A percentile compares a stretch with the other conserved stretches of the same genome.
These are phyloP conservation scores for Phoenicopterus ruber DNA, from an alignment of 2,113 vertebrate species.

Conservation along the genomic window DNA sequence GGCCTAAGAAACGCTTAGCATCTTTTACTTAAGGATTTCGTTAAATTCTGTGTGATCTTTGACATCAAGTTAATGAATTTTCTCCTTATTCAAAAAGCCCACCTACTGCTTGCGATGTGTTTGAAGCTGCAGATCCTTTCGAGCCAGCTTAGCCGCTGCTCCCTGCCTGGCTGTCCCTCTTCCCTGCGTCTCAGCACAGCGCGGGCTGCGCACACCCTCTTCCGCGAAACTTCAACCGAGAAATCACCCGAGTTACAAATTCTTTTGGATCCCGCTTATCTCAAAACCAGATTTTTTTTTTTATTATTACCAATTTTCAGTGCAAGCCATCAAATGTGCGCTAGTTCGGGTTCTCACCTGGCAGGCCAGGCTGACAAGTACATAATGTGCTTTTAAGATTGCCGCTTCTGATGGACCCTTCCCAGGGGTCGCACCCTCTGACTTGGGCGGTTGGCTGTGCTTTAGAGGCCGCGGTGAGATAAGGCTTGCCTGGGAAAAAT, in stretches of 20 bases:
- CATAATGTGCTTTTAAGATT: neutral
- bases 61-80: conserved; percentile 47
- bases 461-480: neutral
- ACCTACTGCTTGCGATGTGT: neutral
- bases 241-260: neutral
- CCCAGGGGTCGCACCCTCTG: neutral
- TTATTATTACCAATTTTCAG: neutral
- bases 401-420: neutral
- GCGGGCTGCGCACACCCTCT: fast-evolving
- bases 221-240: neutral
- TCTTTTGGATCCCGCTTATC: neutral
- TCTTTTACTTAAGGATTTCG: conserved; percentile 39
- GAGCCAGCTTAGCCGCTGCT: neutral
- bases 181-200: neutral
- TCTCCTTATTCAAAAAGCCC: conserved; percentile 24
- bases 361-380: neutral
- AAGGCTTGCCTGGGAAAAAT: neutral
- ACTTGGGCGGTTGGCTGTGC: neutral
- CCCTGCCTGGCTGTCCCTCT: neutral
- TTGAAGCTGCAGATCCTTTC: conserved; percentile 17
- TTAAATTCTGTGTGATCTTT: conserved; percentile 15
- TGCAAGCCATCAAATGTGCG: neutral
- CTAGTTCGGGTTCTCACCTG: neutral
- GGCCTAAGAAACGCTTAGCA: neutral
- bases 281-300: neutral